Evolutionary conservation across 2,888 invertebrate genomes (phyloP), one percentile per base, ranked within the genome.

Genomic region (Bembecia ichneumoniformis): DNA sequence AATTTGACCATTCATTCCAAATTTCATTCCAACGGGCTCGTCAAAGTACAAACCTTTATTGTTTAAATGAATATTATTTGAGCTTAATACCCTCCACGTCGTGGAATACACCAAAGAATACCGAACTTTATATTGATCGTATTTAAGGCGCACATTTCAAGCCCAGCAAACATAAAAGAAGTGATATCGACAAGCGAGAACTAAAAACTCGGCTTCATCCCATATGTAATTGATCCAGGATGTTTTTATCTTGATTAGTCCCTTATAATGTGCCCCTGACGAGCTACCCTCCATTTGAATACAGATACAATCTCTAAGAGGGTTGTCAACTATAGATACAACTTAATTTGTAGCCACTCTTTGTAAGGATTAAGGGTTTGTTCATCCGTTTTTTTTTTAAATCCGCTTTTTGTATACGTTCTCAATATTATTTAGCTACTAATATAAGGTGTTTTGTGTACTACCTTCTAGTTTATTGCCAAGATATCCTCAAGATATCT

Each of bases 321-420:
- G 87, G 87, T 82, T 86, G 82, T 79, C 81, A 79, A 76, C 78
- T 82, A 80, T 81, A 82, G 82, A 84, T 84, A 84, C 80, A 80
- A 82, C 82, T 84, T 87, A 86, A 87, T 87, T 86, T 86, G 86
- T 86, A 82, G 78, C 78, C 73, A 77, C 76, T 82, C 82, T 80
- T 82, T 82, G 79, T 84, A 74, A 69, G 77, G 70, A 77, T 77
- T 78, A 74, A 28, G 75, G 70, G 69, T 68, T 74, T 71, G 68
- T 71, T 72, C 63, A 68, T 66, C 17, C 17, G 15, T 14, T 71
- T 74, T 76, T 78, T n/a, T 28, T 28, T 28, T 78, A 68, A 71
- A 57, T 64, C 48, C 55, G 51, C 59, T 68, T 62, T 74, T 74
- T 75, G 28, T 69, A 66, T 65, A 62, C 7, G 28, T 28, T 28